Evolutionary conservation across 2,888 invertebrate species (phyloP).

Genomic region (Dryocosmus kuriphilus): DNA sequence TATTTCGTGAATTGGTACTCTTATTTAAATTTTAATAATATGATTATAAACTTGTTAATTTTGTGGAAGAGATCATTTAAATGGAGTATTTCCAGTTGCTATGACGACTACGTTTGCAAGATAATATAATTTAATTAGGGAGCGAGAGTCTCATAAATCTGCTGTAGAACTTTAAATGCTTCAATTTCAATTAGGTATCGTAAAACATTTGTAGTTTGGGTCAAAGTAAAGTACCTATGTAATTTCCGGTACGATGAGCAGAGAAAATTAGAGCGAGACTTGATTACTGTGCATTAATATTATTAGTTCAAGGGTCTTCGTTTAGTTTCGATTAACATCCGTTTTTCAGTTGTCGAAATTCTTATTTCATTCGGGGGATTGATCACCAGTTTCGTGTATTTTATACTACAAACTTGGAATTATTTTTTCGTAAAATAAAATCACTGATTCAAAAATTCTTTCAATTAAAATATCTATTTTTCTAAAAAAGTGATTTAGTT

Average conservation of each 20-base stretch:
- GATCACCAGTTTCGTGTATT: background rate
- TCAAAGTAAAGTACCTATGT: slow-evolving; percentile 12
- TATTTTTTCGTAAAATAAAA: too few relatives aligned
- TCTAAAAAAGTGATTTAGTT: too few relatives aligned
- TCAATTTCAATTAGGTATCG: slow-evolving; percentile 10
- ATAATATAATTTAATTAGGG: slow-evolving; percentile 14
- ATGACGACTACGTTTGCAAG: background rate
- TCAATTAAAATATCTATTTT: too few relatives aligned
- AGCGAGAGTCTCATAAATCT: background rate
- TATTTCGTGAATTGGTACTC: background rate
- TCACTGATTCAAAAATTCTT: too few relatives aligned
- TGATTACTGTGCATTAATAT: slow-evolving; percentile 22
- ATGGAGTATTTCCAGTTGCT: background rate
- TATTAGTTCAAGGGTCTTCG: slow-evolving; percentile 18
- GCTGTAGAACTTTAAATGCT: slow-evolving; percentile 14
- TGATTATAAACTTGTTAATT: background rate
- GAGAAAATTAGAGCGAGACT: slow-evolving; percentile 8
- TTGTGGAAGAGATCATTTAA: background rate
- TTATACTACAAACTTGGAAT: too few relatives aligned
- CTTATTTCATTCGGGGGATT: background rate
- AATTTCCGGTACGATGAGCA: background rate
- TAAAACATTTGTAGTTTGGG: slow-evolving; percentile 20
- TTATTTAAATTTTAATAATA: background rate
- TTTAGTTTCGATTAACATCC: background rate
- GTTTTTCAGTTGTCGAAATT: background rate